Conservation (phyloP, 2,888 invertebrate species). For the Cryptophagus acutangulus region DNA sequence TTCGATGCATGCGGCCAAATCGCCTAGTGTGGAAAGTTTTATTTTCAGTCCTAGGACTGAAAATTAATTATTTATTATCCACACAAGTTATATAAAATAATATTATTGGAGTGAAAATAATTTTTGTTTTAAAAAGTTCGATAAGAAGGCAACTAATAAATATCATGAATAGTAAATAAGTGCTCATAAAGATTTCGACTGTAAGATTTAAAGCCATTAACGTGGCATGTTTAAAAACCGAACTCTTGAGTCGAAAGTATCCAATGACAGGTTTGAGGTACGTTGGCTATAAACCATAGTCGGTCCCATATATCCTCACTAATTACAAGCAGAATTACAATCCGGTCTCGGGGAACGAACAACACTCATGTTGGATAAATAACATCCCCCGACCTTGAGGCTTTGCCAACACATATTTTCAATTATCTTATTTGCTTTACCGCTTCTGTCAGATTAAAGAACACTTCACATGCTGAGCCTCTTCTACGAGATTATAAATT, state of each 20-base stretch:
- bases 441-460: slow-evolving; percentile 47
- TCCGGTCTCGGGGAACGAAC: slow-evolving; percentile 19
- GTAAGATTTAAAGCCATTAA: slow-evolving; percentile 14
- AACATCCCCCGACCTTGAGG: slow-evolving; percentile 44
- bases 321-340: slow-evolving; percentile 40
- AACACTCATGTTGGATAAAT: slow-evolving; percentile 26
- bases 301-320: slow-evolving; percentile 38
- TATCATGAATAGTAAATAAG: not conserved
- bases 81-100: too few relatives aligned
- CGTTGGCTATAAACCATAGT: slow-evolving; percentile 34
- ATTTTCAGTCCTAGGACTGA: not conserved
- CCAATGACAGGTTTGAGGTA: slow-evolving; percentile 31
- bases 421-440: slow-evolving; percentile 47
- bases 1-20: too few relatives aligned
- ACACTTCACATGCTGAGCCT: slow-evolving; percentile 42
- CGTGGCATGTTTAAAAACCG: slow-evolving; percentile 18
- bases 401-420: slow-evolving; percentile 47
- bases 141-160: not conserved
- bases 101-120: not conserved
- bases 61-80: not conserved
- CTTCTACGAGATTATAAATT: slow-evolving; percentile 40
- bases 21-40: not conserved
- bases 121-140: not conserved
- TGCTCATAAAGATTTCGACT: not conserved
- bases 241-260: slow-evolving; percentile 24